Percentiles rank a stretch among this genome's conserved stretches.
These are phyloP conservation scores for Eleginops maclovinus DNA, from an alignment of 2,113 vertebrate genomes.

Conservation along the genomic window DNA sequence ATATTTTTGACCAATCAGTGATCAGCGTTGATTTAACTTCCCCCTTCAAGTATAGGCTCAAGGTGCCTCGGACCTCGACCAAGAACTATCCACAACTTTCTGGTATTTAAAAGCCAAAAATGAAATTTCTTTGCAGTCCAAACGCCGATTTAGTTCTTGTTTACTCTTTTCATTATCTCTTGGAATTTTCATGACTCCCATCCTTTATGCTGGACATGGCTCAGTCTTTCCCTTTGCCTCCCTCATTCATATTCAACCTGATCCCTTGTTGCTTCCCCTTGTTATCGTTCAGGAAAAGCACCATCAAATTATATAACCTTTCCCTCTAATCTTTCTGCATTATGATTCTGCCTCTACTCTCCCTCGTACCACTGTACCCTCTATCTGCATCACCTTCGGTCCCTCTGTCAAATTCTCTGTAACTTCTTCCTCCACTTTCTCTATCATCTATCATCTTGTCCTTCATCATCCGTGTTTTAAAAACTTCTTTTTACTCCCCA, in stretches of 20 bases:
- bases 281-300: conserved; percentile 30
- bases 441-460: conserved; percentile 39
- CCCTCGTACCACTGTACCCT: conserved; percentile 43
- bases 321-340: conserved; percentile 57
- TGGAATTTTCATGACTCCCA: conserved; percentile 35
- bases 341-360: conserved; percentile 40
- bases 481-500: conserved; percentile 45
- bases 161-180: not conserved
- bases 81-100: too few relatives aligned
- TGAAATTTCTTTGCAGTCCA: too few relatives aligned
- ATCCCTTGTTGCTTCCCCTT: conserved; percentile 41
- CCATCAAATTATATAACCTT: conserved; percentile 59
- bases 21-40: too few relatives aligned
- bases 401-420: conserved; percentile 49
- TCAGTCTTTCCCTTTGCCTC: conserved; percentile 33
- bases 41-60: too few relatives aligned
- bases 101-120: too few relatives aligned
- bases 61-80: too few relatives aligned
- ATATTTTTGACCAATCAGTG: too few relatives aligned
- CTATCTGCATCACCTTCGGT: conserved; percentile 56
- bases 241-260: conserved; percentile 25
- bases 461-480: conserved; percentile 47
- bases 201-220: conserved; percentile 32
- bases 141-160: too few relatives aligned
- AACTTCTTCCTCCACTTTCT: conserved; percentile 6